phyloP scores from a whole-genome alignment of 2,888 invertebrate species.

The Nomada fucata region DNA sequence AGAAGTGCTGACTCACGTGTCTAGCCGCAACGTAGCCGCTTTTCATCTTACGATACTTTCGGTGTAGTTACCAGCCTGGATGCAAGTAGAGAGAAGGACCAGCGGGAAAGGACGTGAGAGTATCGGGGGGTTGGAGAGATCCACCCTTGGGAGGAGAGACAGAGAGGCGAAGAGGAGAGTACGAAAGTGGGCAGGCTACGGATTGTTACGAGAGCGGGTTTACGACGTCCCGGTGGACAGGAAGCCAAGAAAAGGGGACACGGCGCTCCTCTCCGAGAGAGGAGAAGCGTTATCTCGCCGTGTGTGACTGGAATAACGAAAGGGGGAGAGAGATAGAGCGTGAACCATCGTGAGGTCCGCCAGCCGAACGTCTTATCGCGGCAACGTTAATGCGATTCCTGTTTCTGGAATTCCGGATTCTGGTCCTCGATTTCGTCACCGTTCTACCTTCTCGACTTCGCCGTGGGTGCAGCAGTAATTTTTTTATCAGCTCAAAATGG shows the following conservation, averaged over 20 bases:
- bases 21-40: conserved; percentile 21
- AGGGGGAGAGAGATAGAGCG: conserved; percentile 41
- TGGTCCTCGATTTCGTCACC: conserved; percentile 47
- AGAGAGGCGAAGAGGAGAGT: conserved; percentile 32
- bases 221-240: conserved; percentile 77
- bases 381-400: conserved; percentile 72
- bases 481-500: conserved; percentile 27
- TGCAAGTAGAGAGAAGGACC: conserved; percentile 1
- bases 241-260: conserved; percentile 69
- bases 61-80: conserved; percentile 13
- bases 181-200: conserved; percentile 71
- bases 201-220: conserved; percentile 76
- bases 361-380: conserved; percentile 65
- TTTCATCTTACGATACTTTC: conserved; percentile 37
- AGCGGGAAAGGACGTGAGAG: conserved; percentile 22
- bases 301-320: conserved; percentile 80
- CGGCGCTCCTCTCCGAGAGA: conserved; percentile 68
- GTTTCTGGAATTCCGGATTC: conserved; percentile 63
- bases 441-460: not conserved
- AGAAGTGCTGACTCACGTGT: conserved; percentile 25
- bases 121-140: not conserved
- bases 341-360: conserved; percentile 65
- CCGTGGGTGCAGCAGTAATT: not conserved
- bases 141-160: conserved; percentile 17
- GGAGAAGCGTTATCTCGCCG: conserved; percentile 73